Evolutionary conservation across 2,797 vertebrate species (phyloP), one percentile per base, ranked within the genome.

Genomic region (Semaprochilodus insignis): DNA sequence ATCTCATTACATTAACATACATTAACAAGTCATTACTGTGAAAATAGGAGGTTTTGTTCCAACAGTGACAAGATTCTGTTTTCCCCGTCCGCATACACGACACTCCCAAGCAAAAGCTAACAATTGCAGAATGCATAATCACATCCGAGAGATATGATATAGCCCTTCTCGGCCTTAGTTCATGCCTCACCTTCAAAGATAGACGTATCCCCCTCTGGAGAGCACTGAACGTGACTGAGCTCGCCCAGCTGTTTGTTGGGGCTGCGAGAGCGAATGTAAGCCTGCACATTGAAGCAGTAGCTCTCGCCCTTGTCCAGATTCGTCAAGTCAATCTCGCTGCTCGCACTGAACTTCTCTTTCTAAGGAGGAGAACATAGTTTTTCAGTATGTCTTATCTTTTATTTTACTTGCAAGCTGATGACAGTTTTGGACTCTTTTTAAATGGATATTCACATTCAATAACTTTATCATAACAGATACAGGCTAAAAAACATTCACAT

Each of bases 211-310:
- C 2, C 48, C 0, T 40, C 77, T 14, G 6, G 79, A 86, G 90
- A 96, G 95, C 90, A 91, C 74, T 84, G 77, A 8, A 86, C 74
- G 0, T 0, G 0, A 83, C 97, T 98, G 72, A 93, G 59, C 66
- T 92, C 90, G 27, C 97, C 96, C 6, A 82, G 80, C 25, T 93
- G 94, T 69, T 95, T 94, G 23, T n/a, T 25, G 1, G 0, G 0
- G 0, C 1, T 66, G 36, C 96, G 95, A 66, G 91, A 93, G 0
- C 90, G 86, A 80, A 98, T 85, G 73, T 52, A 86, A 44, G 92
- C 96, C 83, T 97, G 95, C 0, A 97, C 84, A 0, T 6, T 91
- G 90, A 99, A 97, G 88, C 98, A 99, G 87, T 99, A 98, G 87
- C 91, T 96, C 79, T 90, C 88, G 0, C 90, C 95, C 71, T 51